Conservation (phyloP, 2,888 invertebrate genomes). For the Cerceris ruficornis region DNA sequence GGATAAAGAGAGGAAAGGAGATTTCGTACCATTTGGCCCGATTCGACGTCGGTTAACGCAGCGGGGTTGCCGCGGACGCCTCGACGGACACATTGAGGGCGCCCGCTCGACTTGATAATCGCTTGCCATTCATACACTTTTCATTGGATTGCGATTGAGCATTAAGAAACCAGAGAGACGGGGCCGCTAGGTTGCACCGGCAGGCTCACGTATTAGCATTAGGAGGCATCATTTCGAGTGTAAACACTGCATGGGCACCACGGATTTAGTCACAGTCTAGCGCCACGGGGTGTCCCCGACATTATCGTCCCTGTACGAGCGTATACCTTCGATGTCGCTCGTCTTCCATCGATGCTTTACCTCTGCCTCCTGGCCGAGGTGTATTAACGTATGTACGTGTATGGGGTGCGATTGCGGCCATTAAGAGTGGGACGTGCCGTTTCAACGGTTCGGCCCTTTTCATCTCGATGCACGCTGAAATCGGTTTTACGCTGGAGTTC, state of each 20-base stretch:
- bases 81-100: conserved; percentile 81
- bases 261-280: conserved; percentile 80
- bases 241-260: conserved; percentile 81
- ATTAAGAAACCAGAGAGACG: conserved; percentile 75
- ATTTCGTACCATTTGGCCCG: conserved; percentile 77
- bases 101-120: conserved; percentile 82
- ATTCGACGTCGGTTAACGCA: conserved; percentile 78
- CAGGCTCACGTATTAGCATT: conserved; percentile 79
- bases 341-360: conserved; percentile 7
- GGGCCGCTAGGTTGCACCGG: conserved; percentile 68
- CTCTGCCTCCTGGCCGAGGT: background rate
- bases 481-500: background rate
- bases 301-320: conserved; percentile 43
- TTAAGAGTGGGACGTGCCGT: background rate
- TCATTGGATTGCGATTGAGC: conserved; percentile 82
- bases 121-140: conserved; percentile 81
- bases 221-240: conserved; percentile 82
- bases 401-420: conserved; percentile 8
- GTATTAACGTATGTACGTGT: conserved; percentile 9
- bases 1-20: conserved; percentile 53
- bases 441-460: conserved; percentile 6
- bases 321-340: conserved; percentile 25
- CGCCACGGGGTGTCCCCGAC: conserved; percentile 75
- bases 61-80: conserved; percentile 80
- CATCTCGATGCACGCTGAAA: background rate